Evolutionary conservation across 2,113 vertebrate genomes (phyloP).

Genomic region (Brachyistius frenatus): DNA sequence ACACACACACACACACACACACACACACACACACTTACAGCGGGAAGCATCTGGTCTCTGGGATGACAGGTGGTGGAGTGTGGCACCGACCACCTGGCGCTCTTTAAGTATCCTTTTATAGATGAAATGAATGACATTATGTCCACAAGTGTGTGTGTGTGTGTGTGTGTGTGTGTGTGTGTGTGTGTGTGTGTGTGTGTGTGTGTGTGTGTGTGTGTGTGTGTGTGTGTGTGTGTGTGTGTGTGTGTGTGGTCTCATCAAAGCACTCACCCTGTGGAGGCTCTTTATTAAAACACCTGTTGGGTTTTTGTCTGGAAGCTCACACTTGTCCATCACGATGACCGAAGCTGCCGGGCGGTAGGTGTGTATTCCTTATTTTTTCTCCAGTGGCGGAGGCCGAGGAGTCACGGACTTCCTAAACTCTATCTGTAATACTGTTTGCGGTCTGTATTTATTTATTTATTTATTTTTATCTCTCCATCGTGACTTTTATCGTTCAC

Average conservation of each 20-base stretch:
- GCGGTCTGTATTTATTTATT: no score
- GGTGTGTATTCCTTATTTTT: no score
- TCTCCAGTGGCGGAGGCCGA: background rate
- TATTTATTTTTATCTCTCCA: no score
- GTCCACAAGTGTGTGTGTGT: background rate
- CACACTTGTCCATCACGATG: slow-evolving; percentile 26
- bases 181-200: slow-evolving; percentile 6
- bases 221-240: slow-evolving; percentile 27
- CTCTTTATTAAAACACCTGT: slow-evolving; percentile 70
- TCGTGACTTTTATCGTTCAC: no score
- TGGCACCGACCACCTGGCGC: slow-evolving; percentile 61
- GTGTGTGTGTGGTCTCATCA: background rate
- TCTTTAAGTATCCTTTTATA: slow-evolving; percentile 46
- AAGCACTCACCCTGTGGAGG: slow-evolving; percentile 34
- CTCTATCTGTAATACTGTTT: no score
- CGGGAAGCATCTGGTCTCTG: slow-evolving; percentile 61
- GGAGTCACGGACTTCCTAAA: no score
- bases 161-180: slow-evolving; percentile 1
- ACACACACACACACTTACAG: slow-evolving; percentile 24
- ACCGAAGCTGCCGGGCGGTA: no score
- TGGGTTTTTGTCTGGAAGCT: slow-evolving; percentile 29
- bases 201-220: slow-evolving; percentile 30
- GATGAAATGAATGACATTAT: background rate
- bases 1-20: slow-evolving; percentile 11
- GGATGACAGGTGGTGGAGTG: slow-evolving; percentile 66